Base-by-base conservation (phyloP, 2,113 vertebrate genomes). In the Leucoraja erinaceus region DNA sequence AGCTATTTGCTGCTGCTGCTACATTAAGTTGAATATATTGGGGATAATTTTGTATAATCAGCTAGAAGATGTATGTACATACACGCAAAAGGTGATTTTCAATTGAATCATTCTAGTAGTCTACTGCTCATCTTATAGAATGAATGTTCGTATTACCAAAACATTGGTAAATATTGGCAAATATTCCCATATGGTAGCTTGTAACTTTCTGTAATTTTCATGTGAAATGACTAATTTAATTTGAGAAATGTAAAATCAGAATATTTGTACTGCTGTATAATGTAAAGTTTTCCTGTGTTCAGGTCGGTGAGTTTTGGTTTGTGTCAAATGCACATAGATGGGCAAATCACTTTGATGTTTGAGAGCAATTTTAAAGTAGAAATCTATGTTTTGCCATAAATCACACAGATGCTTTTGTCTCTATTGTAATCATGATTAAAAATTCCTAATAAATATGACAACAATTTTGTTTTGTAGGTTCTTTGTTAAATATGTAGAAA, bases 301-400 rank as follows among this genome's bases (percentile, higher is more conserved):
- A 59, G 81, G 4, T 25, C 2, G 59, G 20, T 84, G 47, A 84
- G 22, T 4, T 84, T 28, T 84, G 47, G 22, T 63, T 9, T n/a
- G 28, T 86, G 28, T 86, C n/a, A 88, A 88, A 31, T 63, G 83
- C 28, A 88, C 59, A 12, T 88, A 20, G 11, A 14, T 61, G 11
- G 11, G 83, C 16, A 88, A 63, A 63, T 88, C 14, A 63, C 83
- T 86, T 86, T 88, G 83, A 12, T 31, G 63, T 88, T 88, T 88
- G 25, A 88, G 63, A 88, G 2, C 8, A 66, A 54, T 22, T 56
- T 3, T 54, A 88, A 88, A 16, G 14, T 31, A 63, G 12, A 16
- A 14, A 16, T 88, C 28, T 31, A 63, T 66, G 56, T 31, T 88
- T 63, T 63, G 59, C n/a, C 56, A 16, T 25, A n/a, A 84, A 31